Evolutionary conservation across 2,113 vertebrate genomes (phyloP).

Genomic region (Rhineura floridana): DNA sequence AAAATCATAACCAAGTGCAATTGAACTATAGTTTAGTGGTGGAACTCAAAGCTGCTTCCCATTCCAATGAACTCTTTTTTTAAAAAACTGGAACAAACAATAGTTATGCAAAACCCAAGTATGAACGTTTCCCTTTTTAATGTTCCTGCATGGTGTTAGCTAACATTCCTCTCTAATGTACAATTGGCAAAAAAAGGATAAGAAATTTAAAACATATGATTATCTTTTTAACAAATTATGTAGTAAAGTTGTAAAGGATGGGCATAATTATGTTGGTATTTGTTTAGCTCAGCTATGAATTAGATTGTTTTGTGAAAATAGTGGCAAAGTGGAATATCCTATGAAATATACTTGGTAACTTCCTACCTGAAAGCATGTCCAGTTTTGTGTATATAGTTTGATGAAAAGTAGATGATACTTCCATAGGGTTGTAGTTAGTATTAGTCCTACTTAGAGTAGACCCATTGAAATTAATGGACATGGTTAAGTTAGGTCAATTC

Average conservation of each 20-base stretch:
- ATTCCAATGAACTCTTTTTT: not conserved
- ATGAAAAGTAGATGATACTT: too few relatives aligned
- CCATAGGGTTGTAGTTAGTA: not conserved
- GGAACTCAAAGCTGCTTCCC: not conserved
- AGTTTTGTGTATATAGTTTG: not conserved
- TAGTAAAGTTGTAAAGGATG: not conserved
- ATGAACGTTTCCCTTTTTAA: not conserved
- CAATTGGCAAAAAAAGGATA: not conserved
- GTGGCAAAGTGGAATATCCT: not conserved
- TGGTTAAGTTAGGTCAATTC: too few relatives aligned
- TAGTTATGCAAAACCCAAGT: not conserved
- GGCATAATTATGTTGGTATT: slow-evolving; percentile 9
- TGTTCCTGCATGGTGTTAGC: not conserved
- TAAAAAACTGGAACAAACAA: not conserved
- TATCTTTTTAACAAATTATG: slow-evolving; percentile 41
- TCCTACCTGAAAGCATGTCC: not conserved
- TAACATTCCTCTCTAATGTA: slow-evolving; percentile 17
- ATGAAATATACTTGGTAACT: not conserved
- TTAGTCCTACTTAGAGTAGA: not conserved
- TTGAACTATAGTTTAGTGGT: not conserved
- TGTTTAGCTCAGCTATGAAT: not conserved
- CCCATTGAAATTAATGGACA: too few relatives aligned
- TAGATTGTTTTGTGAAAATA: not conserved
- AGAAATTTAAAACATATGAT: not conserved
- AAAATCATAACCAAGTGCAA: not conserved